Evolutionary conservation across 1,140 invertebrate genomes (phyloP).

Genomic region (Saccostrea cuccullata): DNA sequence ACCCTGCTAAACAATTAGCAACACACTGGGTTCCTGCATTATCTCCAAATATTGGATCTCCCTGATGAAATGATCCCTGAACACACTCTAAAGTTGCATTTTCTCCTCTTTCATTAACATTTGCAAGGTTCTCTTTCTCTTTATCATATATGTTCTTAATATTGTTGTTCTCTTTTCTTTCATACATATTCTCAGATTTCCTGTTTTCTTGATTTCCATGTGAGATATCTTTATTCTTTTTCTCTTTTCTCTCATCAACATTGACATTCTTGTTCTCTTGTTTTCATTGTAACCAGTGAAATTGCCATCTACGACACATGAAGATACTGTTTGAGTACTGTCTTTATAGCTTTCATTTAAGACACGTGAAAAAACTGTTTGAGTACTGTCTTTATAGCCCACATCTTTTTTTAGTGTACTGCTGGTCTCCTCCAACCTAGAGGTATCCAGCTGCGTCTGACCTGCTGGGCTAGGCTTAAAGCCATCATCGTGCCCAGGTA

Average conservation of each 20-base stretch:
- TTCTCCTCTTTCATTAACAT: not conserved
- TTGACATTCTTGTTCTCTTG: not conserved
- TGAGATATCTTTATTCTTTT: no score
- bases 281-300: not conserved
- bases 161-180: no score
- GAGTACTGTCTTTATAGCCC: not conserved
- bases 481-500: no score
- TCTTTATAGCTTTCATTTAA: no score
- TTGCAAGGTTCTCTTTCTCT: not conserved
- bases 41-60: not conserved
- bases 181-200: no score
- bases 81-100: not conserved
- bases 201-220: no score
- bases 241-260: no score
- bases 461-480: no score
- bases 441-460: no score
- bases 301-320: no score
- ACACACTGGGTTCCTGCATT: constrained; percentile 32
- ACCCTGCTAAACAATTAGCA: not conserved
- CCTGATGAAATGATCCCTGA: constrained; percentile 15
- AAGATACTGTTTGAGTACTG: no score
- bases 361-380: not conserved
- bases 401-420: not conserved
- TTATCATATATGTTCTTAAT: not conserved
- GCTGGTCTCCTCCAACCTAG: not conserved